Base-by-base conservation (phyloP, 2,888 invertebrate species). In the Drosophila quinaria region DNA sequence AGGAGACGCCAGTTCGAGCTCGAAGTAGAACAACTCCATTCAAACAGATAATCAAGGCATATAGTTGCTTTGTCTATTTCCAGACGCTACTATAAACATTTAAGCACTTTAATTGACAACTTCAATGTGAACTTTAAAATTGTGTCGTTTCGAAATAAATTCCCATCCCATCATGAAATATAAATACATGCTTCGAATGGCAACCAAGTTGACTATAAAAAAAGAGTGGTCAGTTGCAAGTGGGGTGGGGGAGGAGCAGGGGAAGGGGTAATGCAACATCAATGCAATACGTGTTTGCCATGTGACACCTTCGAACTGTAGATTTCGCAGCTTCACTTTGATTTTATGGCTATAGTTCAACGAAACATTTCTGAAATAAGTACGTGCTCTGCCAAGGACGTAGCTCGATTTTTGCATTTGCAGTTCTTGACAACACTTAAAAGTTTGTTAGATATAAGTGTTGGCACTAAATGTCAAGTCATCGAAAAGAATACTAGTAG, bases 281-380 rank as follows among this genome's bases (percentile, higher is more conserved):
- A 72, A 75, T 87, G 80, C 64, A 73, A 65, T 69, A 85, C 86
- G 82, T 85, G 88, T 82, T 81, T 60, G 72, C 72, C 81, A 61
- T 69, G 67, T 49, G 69, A 29, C 44, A 56, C 64, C 15, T 56
- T 73, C n/a, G 37, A 49, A 37, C 33, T 55, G 33, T 17, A 65
- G 54, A 68, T 58, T 50, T 61, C 46, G 37, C 61, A 52, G 58
- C 56, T 63, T 65, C 50, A 37, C 59, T 62, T 64, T 69, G 87
- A 87, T 87, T 82, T 84, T 81, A 84, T 70, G 80, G 65, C 66
- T 41, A 67, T 69, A 65, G 74, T 80, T 68, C 42, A 80, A 74
- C 78, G 81, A 65, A 33, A 58, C 67, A 54, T 59, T 70, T 67
- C 54, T 65, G 52, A 51, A 70, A 46, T 64, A 87, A 84, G 87